Base-by-base conservation (phyloP, 2,888 invertebrate genomes). In the Cephus nigrinus region DNA sequence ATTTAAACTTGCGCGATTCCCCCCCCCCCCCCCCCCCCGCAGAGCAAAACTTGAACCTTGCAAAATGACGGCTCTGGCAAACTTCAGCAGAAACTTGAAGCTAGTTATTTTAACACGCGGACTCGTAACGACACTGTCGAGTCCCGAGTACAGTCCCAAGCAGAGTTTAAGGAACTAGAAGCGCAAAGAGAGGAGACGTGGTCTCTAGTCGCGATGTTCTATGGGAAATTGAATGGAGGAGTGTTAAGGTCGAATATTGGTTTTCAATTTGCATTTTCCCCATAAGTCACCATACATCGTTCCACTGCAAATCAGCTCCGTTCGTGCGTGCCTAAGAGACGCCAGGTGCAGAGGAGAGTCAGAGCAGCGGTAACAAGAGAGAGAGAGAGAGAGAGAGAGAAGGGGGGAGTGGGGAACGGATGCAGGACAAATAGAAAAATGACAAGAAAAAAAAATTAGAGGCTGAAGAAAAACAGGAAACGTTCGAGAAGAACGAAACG, bases 251-350 rank as follows among this genome's bases (percentile, higher is more conserved):
- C 40, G 40, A 82, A 82, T 88, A 89, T 89, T 84, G 88, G 87
- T 87, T 88, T 89, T 89, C 86, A 87, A 89, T 89, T 89, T 88
- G 86, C 86, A 85, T 86, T 86, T 84, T 81, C 82, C 83, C 84
- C 79, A 83, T 85, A 84, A 82, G 83, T 82, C 82, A 40, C 80
- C 79, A 80, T 86, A 85, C 84, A 84, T 85, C 83, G 85, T 85
- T 81, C 79, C 79, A 78, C 83, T 82, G 82, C 80, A 80, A 84
- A 82, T 82, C 81, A 77, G 15, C 11, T 69, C 15, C 69, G 69
- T 30, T 15, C 69, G 69, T 69, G 69, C 12, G 12, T 32, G 69
- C 4, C 4, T 40, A 15, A 40, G 15, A 40, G 40, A 40, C 40
- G 40, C 15, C 15, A 5, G 40, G 40, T 15, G 40, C 40, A 40